Percentiles rank a stretch among this genome's conserved stretches.
phyloP scores from a whole-genome alignment of 2,888 invertebrate genomes.

The Pachycephus smyrnensis region DNA sequence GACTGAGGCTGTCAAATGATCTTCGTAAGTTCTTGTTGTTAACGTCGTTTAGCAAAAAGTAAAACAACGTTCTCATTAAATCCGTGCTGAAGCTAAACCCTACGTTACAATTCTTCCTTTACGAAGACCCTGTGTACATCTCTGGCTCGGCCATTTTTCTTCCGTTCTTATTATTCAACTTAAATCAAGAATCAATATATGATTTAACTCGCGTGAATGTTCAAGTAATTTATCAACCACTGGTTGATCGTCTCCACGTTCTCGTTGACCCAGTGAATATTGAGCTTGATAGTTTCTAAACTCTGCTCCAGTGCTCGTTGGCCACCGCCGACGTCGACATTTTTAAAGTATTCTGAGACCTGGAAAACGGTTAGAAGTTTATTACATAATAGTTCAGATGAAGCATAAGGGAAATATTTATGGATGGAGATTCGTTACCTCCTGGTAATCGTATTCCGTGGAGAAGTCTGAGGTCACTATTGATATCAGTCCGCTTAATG shows the following conservation, averaged over 20 bases:
- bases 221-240: constrained; percentile 68
- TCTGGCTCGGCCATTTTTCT: constrained; percentile 17
- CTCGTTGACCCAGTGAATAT: constrained; percentile 82
- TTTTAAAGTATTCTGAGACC: constrained; percentile 74
- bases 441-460: constrained; percentile 80
- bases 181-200: not conserved
- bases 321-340: constrained; percentile 72
- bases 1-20: not conserved
- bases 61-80: not conserved
- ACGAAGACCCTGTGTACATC: constrained; percentile 36
- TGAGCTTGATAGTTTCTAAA: constrained; percentile 82
- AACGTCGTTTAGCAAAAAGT: not conserved
- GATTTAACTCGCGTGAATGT: constrained; percentile 32
- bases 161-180: constrained; percentile 7
- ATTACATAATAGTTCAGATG: constrained; percentile 66
- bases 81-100: not conserved
- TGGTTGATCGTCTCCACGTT: constrained; percentile 70
- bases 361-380: constrained; percentile 50
- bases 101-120: not conserved
- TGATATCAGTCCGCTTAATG: constrained; percentile 75
- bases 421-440: constrained; percentile 68
- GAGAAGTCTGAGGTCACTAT: constrained; percentile 77
- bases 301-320: constrained; percentile 77
- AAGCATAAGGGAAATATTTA: constrained; percentile 48
- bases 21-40: not conserved